Evolutionary conservation across 2,797 vertebrate genomes (phyloP), one percentile per base, ranked within the genome.

Genomic region (Picus viridis): DNA sequence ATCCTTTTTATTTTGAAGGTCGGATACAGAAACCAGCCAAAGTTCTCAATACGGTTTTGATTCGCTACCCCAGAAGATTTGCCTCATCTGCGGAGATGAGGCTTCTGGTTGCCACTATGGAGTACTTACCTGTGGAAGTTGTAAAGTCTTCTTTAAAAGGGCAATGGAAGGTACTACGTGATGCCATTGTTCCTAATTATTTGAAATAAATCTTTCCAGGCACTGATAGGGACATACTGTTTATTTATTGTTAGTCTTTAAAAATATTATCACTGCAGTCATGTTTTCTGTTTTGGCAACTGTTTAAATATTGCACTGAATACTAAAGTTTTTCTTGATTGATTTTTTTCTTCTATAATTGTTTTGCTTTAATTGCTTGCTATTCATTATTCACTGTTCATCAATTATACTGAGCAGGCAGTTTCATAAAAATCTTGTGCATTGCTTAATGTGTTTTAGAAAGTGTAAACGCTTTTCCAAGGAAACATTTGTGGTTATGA

Each of bases 121-220:
- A 57, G 99, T 99, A 20, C 97, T 99, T 62, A 99, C 99, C 87
- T 99, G 99, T 76, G 99, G 99, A 75, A 99, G 99, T 96, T 99
- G 99, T 94, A 99, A 99, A 94, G 99, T 99, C 93, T 99, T 99
- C 98, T 99, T 99, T 97, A 99, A 99, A 97, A 98, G 99, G 96
- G 99, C 99, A 13, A 99, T 99, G 75, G 99, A 99, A 98, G 99
- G 99, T 99, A 98, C 97, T 98, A 56, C 61, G 19, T 47, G 22
- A 74, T 86, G n/a, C 49, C 63, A n/a, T 92, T 95, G 36, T 88
- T 92, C 92, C 59, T 86, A 49, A 18, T 71, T 86, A 14, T n/a
- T 32, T 83, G 45, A 82, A 90, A 56, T 75, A 22, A 5, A 5
- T 41, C n/a, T 75, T 58, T 79, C 41, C 59, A 74, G 32, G 16